Evolutionary conservation across 2,888 invertebrate species (phyloP), one percentile per base, ranked within the genome.

Genomic region (Drosophila leonis): DNA sequence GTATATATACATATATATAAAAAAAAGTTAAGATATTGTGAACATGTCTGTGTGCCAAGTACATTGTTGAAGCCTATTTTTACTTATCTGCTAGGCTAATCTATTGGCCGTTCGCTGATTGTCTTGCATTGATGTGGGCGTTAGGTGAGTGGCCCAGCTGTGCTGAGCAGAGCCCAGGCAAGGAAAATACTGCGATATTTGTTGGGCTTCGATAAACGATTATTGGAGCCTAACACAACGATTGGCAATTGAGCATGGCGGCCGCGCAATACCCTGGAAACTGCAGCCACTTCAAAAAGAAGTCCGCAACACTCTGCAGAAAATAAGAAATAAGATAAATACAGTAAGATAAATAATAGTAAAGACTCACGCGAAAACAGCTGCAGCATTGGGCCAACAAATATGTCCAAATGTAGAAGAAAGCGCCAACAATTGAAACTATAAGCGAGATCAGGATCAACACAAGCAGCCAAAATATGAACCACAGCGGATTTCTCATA

Each of bases 221-320:
- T 37, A 10, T 9, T 29, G 29, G 37, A 8, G 48, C 29, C 37
- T 48, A 76, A 3, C 66, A 64, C 29, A 78, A 9, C 44, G 78
- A 65, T 54, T 74, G 78, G n/a, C 78, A 74, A 10, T 29, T 67
- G 12, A 78, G 20, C 78, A 78, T 78, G 60, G 70, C 74, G 4
- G 74, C 74, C 35, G 56, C 62, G 29, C 70, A 78, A 39, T 71
- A 78, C 29, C 78, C 78, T 12, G 78, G 74, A 67, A 78, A 78
- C 12, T 78, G 78, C 1, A 49, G 49, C 20, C 78, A 78, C 37
- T 78, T 78, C 37, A 78, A 10, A 15, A 35, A 68, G 31, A 78
- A 74, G 3, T 78, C 70, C 7, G 65, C 65, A 13, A 9, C 42
- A 52, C 65, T 57, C 77, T 77, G 54, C 31, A 35, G 10, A 15